Evolutionary conservation across 1,140 invertebrate species (phyloP).

Genomic region (honey bee (Apis mellifera)): Amel_HAv3.1 CM009938.2:4020001-4020500

Average conservation of each 20-base stretch:
- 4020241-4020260: conserved; percentile 28
- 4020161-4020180: not conserved
- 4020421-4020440: too few relatives aligned
- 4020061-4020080: conserved; percentile 20
- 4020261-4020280: conserved; percentile 34
- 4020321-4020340: too few relatives aligned
- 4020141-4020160: conserved; percentile 11
- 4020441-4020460: too few relatives aligned
- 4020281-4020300: too few relatives aligned
- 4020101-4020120: conserved; percentile 45
- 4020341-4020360: too few relatives aligned
- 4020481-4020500: too few relatives aligned
- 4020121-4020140: conserved; percentile 35
- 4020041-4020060: not conserved
- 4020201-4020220: not conserved
- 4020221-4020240: conserved; percentile 21
- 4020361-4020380: too few relatives aligned
- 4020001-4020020: too few relatives aligned
- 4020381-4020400: too few relatives aligned
- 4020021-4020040: not conserved
- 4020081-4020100: conserved; percentile 31
- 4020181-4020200: not conserved
- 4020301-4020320: too few relatives aligned
- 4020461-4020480: too few relatives aligned
- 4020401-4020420: too few relatives aligned